A percentile compares a stretch with the other conserved stretches of the same genome.
These are phyloP conservation scores for Tauraco erythrolophus DNA, from an alignment of 2,113 vertebrate genomes.

Conservation along the genomic window DNA sequence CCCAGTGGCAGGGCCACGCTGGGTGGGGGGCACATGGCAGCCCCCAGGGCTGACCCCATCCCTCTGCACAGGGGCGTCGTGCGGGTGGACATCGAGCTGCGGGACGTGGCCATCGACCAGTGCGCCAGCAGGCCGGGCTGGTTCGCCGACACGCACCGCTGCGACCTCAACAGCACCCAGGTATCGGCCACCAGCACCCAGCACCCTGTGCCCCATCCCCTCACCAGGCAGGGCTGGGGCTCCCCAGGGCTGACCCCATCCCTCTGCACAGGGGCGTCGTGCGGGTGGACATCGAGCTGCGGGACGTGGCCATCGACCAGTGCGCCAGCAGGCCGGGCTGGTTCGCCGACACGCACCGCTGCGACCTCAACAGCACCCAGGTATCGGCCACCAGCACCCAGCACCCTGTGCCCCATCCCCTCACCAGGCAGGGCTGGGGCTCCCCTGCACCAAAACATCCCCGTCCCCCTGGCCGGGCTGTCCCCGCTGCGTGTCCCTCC, in stretches of 20 bases:
- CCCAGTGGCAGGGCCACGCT: fast-evolving
- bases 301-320: conserved; percentile 88
- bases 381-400: conserved; percentile 65
- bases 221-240: background rate
- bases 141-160: conserved; percentile 91
- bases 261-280: conserved; percentile 85
- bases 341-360: conserved; percentile 91
- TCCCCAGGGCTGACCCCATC: background rate
- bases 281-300: conserved; percentile 89
- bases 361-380: conserved; percentile 94
- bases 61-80: conserved; percentile 85
- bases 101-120: conserved; percentile 88
- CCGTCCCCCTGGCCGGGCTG: fast-evolving
- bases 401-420: background rate
- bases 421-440: background rate
- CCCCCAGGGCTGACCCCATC: background rate
- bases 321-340: conserved; percentile 84
- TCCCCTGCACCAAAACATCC: fast-evolving
- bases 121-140: conserved; percentile 84
- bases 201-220: background rate
- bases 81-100: conserved; percentile 89
- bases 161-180: conserved; percentile 94
- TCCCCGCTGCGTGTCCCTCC: background rate
- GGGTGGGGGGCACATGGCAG: background rate
- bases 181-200: conserved; percentile 65